Evolutionary conservation across 1,140 invertebrate species (phyloP), one percentile per base, ranked within the genome.

Genomic region (Papilio polytes): DNA sequence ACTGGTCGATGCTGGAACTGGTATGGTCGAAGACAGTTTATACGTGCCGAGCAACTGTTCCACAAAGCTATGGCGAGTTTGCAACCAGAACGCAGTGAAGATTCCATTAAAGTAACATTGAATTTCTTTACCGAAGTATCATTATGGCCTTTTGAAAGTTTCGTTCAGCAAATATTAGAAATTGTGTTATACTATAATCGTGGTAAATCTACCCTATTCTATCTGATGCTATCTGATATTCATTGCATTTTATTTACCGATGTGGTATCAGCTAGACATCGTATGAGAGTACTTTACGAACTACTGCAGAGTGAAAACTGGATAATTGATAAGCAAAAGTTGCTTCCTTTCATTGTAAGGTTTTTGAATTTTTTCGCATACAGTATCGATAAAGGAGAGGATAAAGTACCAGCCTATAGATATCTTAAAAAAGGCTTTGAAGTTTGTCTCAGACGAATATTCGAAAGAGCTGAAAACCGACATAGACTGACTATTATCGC

Each of bases 351-450:
- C 31, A 83, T 96, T 0, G 88, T 94, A 44, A 94, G 92, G 74
- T 86, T 96, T 36, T 84, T 96, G 31, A 83, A 89, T 36, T 89
- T 96, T 31, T 96, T 95, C 80, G 88, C 95, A 26, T 84, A 87
- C 4, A 94, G 94, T 80, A 91, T 96, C 76, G 84, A 81, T 13
- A 91, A 87, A 20, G 82, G 84, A 15, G 84, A 85, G 10, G 74
- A 83, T 6, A 81, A 89, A 73, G 31, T 82, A 15, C 59, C 78
- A 3, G 77, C 73, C 0, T 94, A 96, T 84, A 85, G 93, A 8
- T 95, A 95, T 81, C 63, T 96, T 6, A 92, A 91, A 79, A 92
- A 95, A 92, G 77, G 93, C 91, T 89, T 84, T 93, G 77, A 81
- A 85, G 53, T 96, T 91, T 85, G 89, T 84, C 80, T 92, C 89